Percentiles rank a stretch among this genome's conserved stretches.
These are phyloP conservation scores for Hypselothyrea guttata DNA, from an alignment of 2,888 invertebrate species.

Conservation along the genomic window DNA sequence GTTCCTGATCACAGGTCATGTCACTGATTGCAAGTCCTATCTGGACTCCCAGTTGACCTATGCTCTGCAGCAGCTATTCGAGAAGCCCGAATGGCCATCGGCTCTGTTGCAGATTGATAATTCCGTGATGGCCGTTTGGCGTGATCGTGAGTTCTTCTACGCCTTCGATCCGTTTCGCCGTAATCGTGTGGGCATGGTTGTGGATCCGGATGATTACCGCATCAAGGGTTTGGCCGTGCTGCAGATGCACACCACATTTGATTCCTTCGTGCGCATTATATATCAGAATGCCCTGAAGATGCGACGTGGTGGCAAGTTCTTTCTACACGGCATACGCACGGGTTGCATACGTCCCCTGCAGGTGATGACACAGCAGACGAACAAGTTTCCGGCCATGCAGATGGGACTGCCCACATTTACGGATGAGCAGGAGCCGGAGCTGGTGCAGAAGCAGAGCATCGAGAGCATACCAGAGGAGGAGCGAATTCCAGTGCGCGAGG, in stretches of 20 bases:
- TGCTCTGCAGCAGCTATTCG: conserved; percentile 71
- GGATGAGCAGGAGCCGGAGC: conserved; percentile 32
- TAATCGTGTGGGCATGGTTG: conserved; percentile 84
- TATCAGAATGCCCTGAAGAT: conserved; percentile 82
- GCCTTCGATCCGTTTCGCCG: conserved; percentile 87
- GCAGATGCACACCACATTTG: conserved; percentile 85
- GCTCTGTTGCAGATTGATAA: conserved; percentile 84
- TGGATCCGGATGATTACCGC: conserved; percentile 82
- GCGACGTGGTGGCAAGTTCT: conserved; percentile 79
- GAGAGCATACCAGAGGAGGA: conserved; percentile 73
- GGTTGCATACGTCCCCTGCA: conserved; percentile 75
- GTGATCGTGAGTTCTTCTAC: conserved; percentile 86
- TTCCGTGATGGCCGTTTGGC: conserved; percentile 85
- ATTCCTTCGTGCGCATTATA: conserved; percentile 84
- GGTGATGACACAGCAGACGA: conserved; percentile 56
- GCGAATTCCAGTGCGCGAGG: conserved; percentile 58
- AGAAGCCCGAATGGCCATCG: conserved; percentile 59
- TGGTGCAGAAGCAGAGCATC: conserved; percentile 70
- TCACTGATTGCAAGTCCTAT: conserved; percentile 71
- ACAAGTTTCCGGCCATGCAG: conserved; percentile 66
- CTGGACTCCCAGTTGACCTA: conserved; percentile 71
- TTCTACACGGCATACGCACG: conserved; percentile 85
- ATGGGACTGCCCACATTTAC: conserved; percentile 65
- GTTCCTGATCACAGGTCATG: conserved; percentile 73
- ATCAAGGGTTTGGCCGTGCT: conserved; percentile 84